A percentile compares a stretch with the other conserved stretches of the same genome.
phyloP scores from a whole-genome alignment of 2,113 vertebrate genomes.

The Zapornia atra region DNA sequence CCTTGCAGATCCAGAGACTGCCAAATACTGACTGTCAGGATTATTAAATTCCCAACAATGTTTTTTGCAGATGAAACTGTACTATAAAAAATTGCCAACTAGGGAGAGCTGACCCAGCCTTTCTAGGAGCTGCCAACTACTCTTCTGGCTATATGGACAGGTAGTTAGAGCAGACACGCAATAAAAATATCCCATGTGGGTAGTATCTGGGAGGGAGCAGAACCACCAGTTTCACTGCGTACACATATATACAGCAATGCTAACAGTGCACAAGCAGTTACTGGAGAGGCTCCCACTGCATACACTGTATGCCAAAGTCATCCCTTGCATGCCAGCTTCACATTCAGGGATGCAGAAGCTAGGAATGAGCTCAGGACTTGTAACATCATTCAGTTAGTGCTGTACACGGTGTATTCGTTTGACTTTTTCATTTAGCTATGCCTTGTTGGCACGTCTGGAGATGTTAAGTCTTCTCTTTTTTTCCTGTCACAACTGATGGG shows the following conservation, averaged over 20 bases:
- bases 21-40: neutral
- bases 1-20: neutral
- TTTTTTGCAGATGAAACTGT: neutral
- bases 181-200: neutral
- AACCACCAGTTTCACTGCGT: neutral
- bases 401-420: neutral
- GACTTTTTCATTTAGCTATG: neutral
- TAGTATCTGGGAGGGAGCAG: neutral
- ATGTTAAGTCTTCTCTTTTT: neutral
- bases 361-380: neutral
- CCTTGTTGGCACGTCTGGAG: accelerated
- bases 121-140: neutral
- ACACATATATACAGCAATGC: accelerated
- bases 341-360: neutral
- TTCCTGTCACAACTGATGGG: neutral
- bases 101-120: neutral
- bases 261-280: neutral
- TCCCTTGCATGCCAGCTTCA: neutral
- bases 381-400: neutral
- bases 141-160: neutral
- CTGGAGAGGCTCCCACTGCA: neutral
- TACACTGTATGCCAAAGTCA: neutral
- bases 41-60: neutral
- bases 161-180: neutral
- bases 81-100: neutral